phyloP scores from a whole-genome alignment of 2,113 vertebrate genomes.

The Poeciliopsis turrubarensis region DNA sequence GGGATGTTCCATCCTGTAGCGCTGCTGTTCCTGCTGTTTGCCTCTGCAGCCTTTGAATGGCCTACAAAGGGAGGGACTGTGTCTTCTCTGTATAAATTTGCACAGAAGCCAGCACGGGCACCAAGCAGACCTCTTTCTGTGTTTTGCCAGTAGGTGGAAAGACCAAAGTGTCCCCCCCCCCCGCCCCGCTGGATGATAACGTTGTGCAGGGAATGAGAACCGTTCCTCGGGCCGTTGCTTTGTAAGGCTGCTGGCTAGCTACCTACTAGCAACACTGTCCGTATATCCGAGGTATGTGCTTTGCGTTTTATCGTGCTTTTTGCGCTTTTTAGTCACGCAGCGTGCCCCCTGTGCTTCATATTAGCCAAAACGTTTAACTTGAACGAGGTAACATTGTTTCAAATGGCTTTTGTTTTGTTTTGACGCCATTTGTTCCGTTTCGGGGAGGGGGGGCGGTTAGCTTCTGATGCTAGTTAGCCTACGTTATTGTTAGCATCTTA shows the following conservation, averaged over 20 bases:
- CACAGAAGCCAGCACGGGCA: slow-evolving; percentile 18
- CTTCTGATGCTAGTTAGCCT: slow-evolving; percentile 53
- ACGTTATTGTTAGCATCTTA: slow-evolving; percentile 77
- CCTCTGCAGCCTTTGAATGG: slow-evolving; percentile 50
- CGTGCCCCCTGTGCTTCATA: not conserved
- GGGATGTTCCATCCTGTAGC: slow-evolving; percentile 64
- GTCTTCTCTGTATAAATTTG: slow-evolving; percentile 18
- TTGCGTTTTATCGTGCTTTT: slow-evolving; percentile 16
- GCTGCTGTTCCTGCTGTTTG: slow-evolving; percentile 39
- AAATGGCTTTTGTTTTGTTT: slow-evolving; percentile 26
- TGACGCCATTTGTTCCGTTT: slow-evolving; percentile 69
- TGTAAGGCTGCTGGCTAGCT: slow-evolving; percentile 67
- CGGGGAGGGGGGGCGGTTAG: slow-evolving; percentile 34
- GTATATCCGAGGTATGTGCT: slow-evolving; percentile 67
- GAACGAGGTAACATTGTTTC: not conserved
- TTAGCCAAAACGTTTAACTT: not conserved
- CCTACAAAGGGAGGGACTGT: slow-evolving; percentile 37
- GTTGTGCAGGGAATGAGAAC: slow-evolving; percentile 71
- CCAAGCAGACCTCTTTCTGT: slow-evolving; percentile 7
- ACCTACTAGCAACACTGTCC: slow-evolving; percentile 57
- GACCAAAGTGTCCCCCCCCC: slow-evolving; percentile 30
- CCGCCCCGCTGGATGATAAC: slow-evolving; percentile 74
- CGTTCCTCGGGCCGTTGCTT: slow-evolving; percentile 75
- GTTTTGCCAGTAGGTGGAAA: slow-evolving; percentile 27
- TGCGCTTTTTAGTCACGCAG: rapidly evolving